Evolutionary conservation across 2,888 invertebrate genomes (phyloP).

Genomic region (Eupithecia insigniata): DNA sequence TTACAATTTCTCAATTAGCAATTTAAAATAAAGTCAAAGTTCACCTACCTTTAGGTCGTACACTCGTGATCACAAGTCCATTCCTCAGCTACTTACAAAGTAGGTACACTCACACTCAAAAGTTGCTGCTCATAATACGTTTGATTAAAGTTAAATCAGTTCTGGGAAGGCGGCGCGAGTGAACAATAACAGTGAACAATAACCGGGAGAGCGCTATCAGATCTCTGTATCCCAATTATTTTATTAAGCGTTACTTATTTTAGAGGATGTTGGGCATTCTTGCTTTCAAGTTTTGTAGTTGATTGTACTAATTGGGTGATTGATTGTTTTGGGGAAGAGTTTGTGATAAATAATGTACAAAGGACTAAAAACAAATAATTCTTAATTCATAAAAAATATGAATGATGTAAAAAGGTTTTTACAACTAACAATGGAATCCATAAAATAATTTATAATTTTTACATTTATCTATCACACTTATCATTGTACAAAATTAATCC

Average conservation of each 20-base stretch:
- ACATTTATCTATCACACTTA: too few species aligned
- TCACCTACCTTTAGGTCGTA: not conserved
- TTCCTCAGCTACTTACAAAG: not conserved
- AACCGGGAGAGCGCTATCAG: slow-evolving; percentile 31
- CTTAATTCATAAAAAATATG: too few species aligned
- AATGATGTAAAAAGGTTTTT: too few species aligned
- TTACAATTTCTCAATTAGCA: not conserved
- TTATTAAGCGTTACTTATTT: slow-evolving; percentile 42
- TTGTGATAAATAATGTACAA: not conserved
- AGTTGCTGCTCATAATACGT: slow-evolving; percentile 24
- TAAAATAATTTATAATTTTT: too few species aligned
- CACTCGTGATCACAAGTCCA: not conserved
- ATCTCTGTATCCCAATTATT: slow-evolving; percentile 43
- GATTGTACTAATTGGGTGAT: slow-evolving; percentile 28
- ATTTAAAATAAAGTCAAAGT: too few species aligned
- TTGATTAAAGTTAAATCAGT: slow-evolving; percentile 38
- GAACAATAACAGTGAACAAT: slow-evolving; percentile 38
- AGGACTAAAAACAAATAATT: too few species aligned
- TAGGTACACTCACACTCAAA: slow-evolving; percentile 22
- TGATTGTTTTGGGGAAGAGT: not conserved
- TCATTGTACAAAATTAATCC: too few species aligned
- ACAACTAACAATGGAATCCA: too few species aligned
- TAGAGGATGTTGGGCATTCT: slow-evolving; percentile 41
- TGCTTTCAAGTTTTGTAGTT: slow-evolving; percentile 23
- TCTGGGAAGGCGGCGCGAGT: slow-evolving; percentile 36